These are phyloP conservation scores for Platerodrilus igneus DNA, from an alignment of 2,888 invertebrate species.

Conservation along the genomic window DNA sequence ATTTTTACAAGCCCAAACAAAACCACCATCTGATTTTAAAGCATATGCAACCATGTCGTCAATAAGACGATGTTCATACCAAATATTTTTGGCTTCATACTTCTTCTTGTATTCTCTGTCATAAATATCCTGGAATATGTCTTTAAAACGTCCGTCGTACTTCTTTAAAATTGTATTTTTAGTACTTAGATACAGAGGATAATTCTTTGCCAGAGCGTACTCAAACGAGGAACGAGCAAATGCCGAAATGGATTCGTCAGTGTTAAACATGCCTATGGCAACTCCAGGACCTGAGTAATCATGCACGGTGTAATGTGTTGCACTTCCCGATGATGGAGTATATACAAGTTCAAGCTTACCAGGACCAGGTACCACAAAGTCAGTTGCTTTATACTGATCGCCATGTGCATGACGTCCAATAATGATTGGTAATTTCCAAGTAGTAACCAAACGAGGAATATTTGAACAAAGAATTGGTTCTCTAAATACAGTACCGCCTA, in stretches of 20 bases:
- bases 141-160: conserved; percentile 95
- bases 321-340: conserved; percentile 61
- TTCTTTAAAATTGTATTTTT: conserved; percentile 96
- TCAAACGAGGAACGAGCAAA: conserved; percentile 95
- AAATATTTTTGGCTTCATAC: conserved; percentile 82
- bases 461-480: conserved; percentile 88
- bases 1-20: conserved; percentile 99
- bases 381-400: conserved; percentile 96
- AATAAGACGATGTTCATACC: conserved; percentile 98
- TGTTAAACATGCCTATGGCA: conserved; percentile 94
- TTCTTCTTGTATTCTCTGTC: conserved; percentile 78
- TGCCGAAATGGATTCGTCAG: conserved; percentile 86
- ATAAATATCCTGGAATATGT: conserved; percentile 95
- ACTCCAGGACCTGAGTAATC: conserved; percentile 86
- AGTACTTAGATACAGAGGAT: conserved; percentile 91
- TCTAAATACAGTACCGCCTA: conserved; percentile 76
- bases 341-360: conserved; percentile 85
- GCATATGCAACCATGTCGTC: conserved; percentile 99
- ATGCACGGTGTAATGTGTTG: conserved; percentile 71
- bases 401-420: conserved; percentile 98
- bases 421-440: conserved; percentile 95
- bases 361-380: conserved; percentile 88
- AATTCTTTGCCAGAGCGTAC: conserved; percentile 77
- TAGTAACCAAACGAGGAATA: conserved; percentile 89
- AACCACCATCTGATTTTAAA: conserved; percentile 97